Evolutionary conservation across 30 jellyfish, hydroid and myxozoan species (phyloP).

Genomic region (Phacellophora camtschatica): DNA sequence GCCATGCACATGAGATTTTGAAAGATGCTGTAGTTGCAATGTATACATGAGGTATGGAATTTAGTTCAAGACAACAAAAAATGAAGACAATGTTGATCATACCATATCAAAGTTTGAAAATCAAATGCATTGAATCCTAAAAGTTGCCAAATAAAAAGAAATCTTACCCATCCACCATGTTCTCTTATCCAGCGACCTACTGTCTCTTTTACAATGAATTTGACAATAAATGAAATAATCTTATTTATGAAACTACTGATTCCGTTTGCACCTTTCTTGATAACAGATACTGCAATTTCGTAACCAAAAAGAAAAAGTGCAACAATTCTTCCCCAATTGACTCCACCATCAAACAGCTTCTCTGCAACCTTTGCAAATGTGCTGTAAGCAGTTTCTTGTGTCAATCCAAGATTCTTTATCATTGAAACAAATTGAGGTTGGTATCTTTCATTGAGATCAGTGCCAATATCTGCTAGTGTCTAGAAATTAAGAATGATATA

Average conservation of each 20-base stretch:
- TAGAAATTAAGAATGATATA: too few relatives aligned
- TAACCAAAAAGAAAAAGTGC: slow-evolving; percentile 87
- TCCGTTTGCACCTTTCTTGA: slow-evolving; percentile 53
- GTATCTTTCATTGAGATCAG: slow-evolving; percentile 48
- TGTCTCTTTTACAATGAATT: slow-evolving; percentile 67
- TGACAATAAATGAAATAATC: slow-evolving; percentile 71
- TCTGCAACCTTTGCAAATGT: slow-evolving; percentile 83
- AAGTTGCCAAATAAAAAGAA: background rate
- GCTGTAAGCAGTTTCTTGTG: slow-evolving; percentile 77
- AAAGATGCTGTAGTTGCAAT: too few relatives aligned
- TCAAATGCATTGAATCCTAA: too few relatives aligned
- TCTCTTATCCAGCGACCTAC: slow-evolving; percentile 80
- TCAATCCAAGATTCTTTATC: slow-evolving; percentile 54
- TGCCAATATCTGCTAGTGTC: slow-evolving; percentile 75
- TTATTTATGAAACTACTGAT: slow-evolving; percentile 55
- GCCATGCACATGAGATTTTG: too few relatives aligned
- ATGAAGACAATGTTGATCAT: too few relatives aligned
- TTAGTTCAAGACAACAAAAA: too few relatives aligned
- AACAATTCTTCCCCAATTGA: slow-evolving; percentile 93
- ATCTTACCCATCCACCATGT: slow-evolving; percentile 96
- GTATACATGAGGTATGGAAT: too few relatives aligned
- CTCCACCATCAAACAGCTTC: slow-evolving; percentile 70
- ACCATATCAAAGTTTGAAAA: too few relatives aligned
- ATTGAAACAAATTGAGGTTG: slow-evolving; percentile 48
- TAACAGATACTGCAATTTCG: slow-evolving; percentile 86